Evolutionary conservation across 2,113 vertebrate genomes (phyloP).

Genomic region (Caranx melampygus): DNA sequence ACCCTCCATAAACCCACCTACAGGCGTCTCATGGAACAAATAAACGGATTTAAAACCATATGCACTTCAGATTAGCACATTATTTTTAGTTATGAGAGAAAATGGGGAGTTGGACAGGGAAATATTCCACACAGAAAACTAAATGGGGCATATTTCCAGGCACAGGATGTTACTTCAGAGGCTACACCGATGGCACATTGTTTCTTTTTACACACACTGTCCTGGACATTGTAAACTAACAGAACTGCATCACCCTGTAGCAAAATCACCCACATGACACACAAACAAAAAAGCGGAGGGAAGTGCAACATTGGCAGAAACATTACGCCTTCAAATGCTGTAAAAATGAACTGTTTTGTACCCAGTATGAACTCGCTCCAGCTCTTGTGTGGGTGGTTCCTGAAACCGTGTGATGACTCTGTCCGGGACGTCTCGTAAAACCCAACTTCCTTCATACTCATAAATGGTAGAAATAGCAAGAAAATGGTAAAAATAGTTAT

Average conservation of each 20-base stretch:
- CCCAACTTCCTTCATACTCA: constrained; percentile 13
- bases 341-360: constrained; percentile 23
- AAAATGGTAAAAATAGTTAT: constrained; percentile 10
- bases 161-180: constrained; percentile 7
- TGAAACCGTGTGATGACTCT: constrained; percentile 24
- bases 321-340: constrained; percentile 28
- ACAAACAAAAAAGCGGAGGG: constrained; percentile 25
- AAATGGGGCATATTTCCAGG: constrained; percentile 41
- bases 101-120: constrained; percentile 26
- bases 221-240: constrained; percentile 22
- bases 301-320: constrained; percentile 14
- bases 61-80: neutral
- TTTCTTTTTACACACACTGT: constrained; percentile 10
- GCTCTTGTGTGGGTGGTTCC: constrained; percentile 41
- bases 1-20: neutral
- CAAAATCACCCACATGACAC: constrained; percentile 51
- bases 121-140: constrained; percentile 45
- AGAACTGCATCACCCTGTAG: constrained; percentile 37
- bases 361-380: constrained; percentile 41
- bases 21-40: constrained; percentile 31
- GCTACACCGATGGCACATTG: constrained; percentile 30
- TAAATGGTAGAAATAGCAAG: constrained; percentile 25
- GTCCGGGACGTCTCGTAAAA: constrained; percentile 44
- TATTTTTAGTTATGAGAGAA: constrained; percentile 25
- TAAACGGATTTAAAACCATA: constrained; percentile 24